These are phyloP conservation scores for Ophiothrix spiculata DNA, from an alignment of 35 echinoderm and acorn worm species.

Conservation along the genomic window DNA sequence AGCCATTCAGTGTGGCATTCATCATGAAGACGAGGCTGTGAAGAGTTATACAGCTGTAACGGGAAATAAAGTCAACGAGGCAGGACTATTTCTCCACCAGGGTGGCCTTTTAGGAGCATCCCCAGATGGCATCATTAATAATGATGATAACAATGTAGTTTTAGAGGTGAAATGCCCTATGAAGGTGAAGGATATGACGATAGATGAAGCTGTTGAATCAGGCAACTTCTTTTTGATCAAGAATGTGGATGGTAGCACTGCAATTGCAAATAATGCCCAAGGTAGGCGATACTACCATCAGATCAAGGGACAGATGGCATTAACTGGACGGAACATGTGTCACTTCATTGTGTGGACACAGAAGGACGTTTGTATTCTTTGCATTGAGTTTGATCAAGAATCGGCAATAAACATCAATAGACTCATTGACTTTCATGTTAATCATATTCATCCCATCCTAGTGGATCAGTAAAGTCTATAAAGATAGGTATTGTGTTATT, in stretches of 20 bases:
- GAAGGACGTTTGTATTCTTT: not conserved
- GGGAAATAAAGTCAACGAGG: not conserved
- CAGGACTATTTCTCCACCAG: conserved; percentile 17
- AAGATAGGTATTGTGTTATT: too few species aligned
- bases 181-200: not conserved
- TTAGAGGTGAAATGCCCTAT: conserved; percentile 29
- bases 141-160: not conserved
- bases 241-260: not conserved
- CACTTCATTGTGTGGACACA: conserved; percentile 8
- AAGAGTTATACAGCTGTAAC: not conserved
- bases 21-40: conserved; percentile 5
- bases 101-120: conserved; percentile 19
- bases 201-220: not conserved
- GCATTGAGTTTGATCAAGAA: not conserved
- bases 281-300: conserved; percentile 18
- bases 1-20: conserved; percentile 19
- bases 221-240: not conserved
- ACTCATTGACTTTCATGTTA: too few species aligned
- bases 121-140: conserved; percentile 9
- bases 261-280: not conserved
- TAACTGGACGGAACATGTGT: not conserved
- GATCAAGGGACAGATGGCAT: conserved; percentile 8
- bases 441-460: too few species aligned
- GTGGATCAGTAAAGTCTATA: too few species aligned
- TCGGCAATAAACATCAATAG: not conserved